These are phyloP conservation scores for Malaclemys terrapin DNA, from an alignment of 2,113 vertebrate species.

Conservation along the genomic window DNA sequence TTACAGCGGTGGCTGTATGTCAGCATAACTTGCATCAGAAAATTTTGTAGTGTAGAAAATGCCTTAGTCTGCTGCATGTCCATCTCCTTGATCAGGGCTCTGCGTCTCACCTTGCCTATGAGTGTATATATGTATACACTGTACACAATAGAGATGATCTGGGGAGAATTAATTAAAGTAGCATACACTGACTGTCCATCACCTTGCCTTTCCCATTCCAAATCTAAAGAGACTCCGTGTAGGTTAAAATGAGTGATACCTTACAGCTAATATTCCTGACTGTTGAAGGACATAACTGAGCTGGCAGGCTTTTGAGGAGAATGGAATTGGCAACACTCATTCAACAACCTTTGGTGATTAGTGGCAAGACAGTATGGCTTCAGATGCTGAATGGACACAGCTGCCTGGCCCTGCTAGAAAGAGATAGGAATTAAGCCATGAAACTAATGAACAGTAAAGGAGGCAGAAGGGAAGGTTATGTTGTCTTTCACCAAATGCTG, in stretches of 20 bases:
- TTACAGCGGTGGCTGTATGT: too few relatives aligned
- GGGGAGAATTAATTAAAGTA: constrained; percentile 13
- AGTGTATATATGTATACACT: neutral
- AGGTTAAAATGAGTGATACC: neutral
- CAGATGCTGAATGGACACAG: constrained; percentile 53
- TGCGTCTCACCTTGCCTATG: neutral
- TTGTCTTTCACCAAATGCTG: constrained; percentile 41
- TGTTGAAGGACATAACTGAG: constrained; percentile 32
- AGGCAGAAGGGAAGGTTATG: constrained; percentile 43
- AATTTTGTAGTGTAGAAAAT: too few relatives aligned
- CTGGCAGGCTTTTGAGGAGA: constrained; percentile 47
- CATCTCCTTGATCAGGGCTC: neutral
- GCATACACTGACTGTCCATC: neutral
- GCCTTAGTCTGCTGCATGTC: neutral
- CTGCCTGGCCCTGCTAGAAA: constrained; percentile 60
- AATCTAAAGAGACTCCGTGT: neutral
- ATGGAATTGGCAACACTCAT: constrained; percentile 25
- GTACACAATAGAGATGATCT: neutral
- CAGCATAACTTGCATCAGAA: too few relatives aligned
- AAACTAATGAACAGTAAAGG: constrained; percentile 63
- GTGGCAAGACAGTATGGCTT: constrained; percentile 20
- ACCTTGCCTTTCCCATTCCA: neutral
- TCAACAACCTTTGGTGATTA: constrained; percentile 3
- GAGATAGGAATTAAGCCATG: constrained; percentile 77
- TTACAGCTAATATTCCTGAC: neutral